Evolutionary conservation across 2,113 vertebrate genomes (phyloP).

Genomic region (Neodon shergylaensis): DNA sequence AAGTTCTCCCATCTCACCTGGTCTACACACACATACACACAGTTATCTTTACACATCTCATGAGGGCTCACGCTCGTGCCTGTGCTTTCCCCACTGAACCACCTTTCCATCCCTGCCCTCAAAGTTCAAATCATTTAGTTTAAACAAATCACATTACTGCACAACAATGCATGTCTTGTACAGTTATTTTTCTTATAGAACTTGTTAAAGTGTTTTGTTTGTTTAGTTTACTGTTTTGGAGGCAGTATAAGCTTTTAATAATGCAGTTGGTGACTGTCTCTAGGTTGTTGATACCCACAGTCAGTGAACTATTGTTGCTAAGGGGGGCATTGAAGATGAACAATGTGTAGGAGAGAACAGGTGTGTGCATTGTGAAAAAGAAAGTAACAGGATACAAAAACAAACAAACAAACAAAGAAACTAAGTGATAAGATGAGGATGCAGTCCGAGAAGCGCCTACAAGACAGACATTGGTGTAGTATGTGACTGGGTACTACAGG

Average conservation of each 20-base stretch:
- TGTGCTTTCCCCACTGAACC: neutral
- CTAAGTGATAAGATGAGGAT: neutral
- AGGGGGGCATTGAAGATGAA: neutral
- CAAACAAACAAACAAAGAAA: too few relatives aligned
- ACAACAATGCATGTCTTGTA: too few relatives aligned
- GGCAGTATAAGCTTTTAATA: neutral
- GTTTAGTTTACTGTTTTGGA: neutral
- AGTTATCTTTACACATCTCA: neutral
- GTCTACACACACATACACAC: neutral
- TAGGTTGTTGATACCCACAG: neutral
- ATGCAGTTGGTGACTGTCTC: neutral
- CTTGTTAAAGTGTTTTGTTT: neutral
- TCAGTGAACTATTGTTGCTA: neutral
- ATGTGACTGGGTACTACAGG: neutral
- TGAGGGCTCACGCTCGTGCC: neutral
- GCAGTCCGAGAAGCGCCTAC: neutral
- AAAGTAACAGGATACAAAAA: neutral
- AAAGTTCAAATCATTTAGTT: neutral
- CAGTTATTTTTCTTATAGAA: neutral
- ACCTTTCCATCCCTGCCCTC: neutral
- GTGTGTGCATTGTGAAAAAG: neutral
- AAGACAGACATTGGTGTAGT: neutral
- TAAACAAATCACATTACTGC: neutral
- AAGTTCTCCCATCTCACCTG: neutral
- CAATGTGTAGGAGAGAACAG: neutral